Percentiles rank a stretch among this genome's conserved stretches.
phyloP scores from a whole-genome alignment of 2,113 vertebrate genomes.

The Mohoua ochrocephala region DNA sequence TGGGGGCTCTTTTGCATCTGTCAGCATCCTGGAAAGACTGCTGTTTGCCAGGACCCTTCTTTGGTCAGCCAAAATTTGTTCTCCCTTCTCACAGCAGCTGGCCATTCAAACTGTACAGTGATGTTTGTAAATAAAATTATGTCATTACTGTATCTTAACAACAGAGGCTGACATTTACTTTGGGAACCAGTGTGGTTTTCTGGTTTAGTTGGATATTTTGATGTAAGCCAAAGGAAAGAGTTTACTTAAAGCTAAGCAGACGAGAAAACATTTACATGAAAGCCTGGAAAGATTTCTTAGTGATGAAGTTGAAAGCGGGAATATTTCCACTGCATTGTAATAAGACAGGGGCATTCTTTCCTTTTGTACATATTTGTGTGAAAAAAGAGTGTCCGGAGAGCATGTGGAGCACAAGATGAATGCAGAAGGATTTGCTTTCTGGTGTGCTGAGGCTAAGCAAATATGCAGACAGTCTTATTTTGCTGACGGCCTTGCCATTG shows the following conservation, averaged over 20 bases:
- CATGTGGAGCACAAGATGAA: neutral
- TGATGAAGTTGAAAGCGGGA: neutral
- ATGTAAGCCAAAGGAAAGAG: slow-evolving; percentile 37
- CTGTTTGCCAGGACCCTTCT: neutral
- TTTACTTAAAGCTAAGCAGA: slow-evolving; percentile 51
- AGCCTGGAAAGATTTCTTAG: neutral
- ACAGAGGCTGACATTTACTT: slow-evolving; percentile 35
- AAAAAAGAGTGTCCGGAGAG: neutral
- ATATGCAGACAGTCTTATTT: neutral
- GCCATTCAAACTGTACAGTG: neutral
- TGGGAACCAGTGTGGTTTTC: neutral
- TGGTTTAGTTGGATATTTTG: slow-evolving; percentile 5
- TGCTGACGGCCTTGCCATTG: neutral
- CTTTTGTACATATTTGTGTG: neutral
- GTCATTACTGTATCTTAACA: neutral
- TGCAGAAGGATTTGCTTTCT: neutral
- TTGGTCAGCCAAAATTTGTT: neutral
- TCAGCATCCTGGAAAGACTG: neutral
- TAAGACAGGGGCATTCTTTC: neutral
- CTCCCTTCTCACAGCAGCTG: neutral
- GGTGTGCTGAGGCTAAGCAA: neutral
- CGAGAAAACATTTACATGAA: slow-evolving; percentile 47
- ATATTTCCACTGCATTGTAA: slow-evolving; percentile 21
- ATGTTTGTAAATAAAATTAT: slow-evolving; percentile 28
- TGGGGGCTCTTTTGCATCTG: neutral